Evolutionary conservation across 2,888 invertebrate species (phyloP).

Genomic region (Digitonthophagus gazella): DNA sequence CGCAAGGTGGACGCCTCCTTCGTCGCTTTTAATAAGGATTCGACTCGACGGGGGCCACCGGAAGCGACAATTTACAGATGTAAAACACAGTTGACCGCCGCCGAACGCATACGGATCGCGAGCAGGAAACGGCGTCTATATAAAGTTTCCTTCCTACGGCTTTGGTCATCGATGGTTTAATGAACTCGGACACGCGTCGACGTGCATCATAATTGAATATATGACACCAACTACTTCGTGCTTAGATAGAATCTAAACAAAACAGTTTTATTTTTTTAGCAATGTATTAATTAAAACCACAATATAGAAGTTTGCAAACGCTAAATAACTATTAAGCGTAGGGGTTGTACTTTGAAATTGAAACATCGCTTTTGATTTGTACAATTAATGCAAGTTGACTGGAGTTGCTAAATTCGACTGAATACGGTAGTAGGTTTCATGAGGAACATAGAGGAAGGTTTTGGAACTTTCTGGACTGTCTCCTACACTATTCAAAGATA

Average conservation of each 20-base stretch:
- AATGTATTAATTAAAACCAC: no score
- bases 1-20: conserved; percentile 7
- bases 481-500: background rate
- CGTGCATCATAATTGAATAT: background rate
- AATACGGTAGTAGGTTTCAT: background rate
- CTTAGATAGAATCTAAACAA: no score
- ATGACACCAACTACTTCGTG: background rate
- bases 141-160: conserved; percentile 22
- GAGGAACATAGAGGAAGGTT: background rate
- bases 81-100: conserved; percentile 40
- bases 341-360: background rate
- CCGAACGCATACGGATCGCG: conserved; percentile 28
- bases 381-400: background rate
- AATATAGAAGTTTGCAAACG: no score
- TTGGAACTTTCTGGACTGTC: background rate
- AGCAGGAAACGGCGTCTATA: conserved; percentile 24
- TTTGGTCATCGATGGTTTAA: conserved; percentile 26
- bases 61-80: conserved; percentile 42
- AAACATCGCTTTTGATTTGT: background rate
- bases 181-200: conserved; percentile 18
- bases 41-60: conserved; percentile 25
- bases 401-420: background rate
- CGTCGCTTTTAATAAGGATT: conserved; percentile 11
- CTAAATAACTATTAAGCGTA: background rate
- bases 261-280: no score